Evolutionary conservation across 2,797 vertebrate species (phyloP).

Genomic region (Calcarius lapponicus): DNA sequence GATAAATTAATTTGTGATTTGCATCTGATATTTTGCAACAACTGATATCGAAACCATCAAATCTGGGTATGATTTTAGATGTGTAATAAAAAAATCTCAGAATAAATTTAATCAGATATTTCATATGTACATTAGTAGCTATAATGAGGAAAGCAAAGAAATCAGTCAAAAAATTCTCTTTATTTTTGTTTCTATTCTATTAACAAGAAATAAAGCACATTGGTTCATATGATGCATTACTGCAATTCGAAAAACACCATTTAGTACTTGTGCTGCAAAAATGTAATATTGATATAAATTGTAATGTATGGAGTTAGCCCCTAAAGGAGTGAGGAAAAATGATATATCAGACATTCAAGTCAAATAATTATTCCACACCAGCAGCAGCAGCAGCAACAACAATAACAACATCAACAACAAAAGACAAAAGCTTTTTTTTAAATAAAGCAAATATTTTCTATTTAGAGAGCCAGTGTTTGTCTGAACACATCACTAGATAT

Average conservation of each 20-base stretch:
- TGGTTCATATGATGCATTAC: not conserved
- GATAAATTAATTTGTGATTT: not conserved
- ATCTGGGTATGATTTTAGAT: not conserved
- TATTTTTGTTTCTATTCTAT: not conserved
- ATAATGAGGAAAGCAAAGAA: not conserved
- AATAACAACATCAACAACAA: not conserved
- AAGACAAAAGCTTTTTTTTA: rapidly evolving
- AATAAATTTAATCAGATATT: not conserved
- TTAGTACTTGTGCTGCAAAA: not conserved
- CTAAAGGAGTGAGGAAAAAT: not conserved
- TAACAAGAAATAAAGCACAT: not conserved
- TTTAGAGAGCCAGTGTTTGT: not conserved
- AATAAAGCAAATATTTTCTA: not conserved
- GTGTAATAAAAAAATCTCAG: not conserved
- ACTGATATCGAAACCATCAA: not conserved
- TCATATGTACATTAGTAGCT: not conserved
- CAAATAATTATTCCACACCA: not conserved
- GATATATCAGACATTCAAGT: not conserved
- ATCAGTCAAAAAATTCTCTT: not conserved
- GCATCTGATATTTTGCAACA: not conserved
- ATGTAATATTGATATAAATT: not conserved
- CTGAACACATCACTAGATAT: not conserved
- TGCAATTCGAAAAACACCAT: not conserved
- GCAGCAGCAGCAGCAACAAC: not conserved
- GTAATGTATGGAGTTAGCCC: not conserved